Base-by-base conservation (phyloP, 1,140 invertebrate genomes). In the Pygmarrhopalites habei region DNA sequence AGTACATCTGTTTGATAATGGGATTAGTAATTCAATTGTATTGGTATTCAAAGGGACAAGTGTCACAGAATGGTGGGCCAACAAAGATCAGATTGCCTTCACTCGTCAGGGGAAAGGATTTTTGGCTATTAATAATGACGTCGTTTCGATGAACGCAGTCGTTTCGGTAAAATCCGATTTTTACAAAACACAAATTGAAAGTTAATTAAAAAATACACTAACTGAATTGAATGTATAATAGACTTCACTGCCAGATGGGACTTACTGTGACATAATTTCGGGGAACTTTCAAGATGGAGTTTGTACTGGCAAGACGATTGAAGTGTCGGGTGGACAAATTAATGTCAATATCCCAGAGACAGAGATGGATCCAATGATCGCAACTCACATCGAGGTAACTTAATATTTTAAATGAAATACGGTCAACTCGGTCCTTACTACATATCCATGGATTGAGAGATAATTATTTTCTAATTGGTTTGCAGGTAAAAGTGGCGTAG, bases 331-430 rank as follows among this genome's bases (percentile, higher is more conserved):
- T 21, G 86, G 89, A 1, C 77, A 74, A 5, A 88, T 85, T 2
- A 69, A 77, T 35, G 82, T 92, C 64, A 67, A 75, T 39, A 81
- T 92, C 46, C 73, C 75, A 1, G 72, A 77, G 7, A 73, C 74
- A 30, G 83, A 81, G 25, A 79, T 81, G 15, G 87, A 92, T 73
- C 86, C 86, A 46, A 80, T 90, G 29, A 70, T 93, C 17, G 90
- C 89, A 32, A 85, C 92, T 67, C 89, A 93, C 73, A 74, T 77
- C 25, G 77, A 83, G 69, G 73, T 75, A 66, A n/a, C n/a, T n/a
- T n/a, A n/a, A n/a, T n/a, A n/a, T n/a, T n/a, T n/a, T n/a, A n/a
- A n/a, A n/a, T n/a, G n/a, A n/a, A n/a, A n/a, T n/a, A n/a, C n/a
- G n/a, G n/a, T n/a, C n/a, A n/a, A n/a, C n/a, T n/a, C n/a, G n/a